Base-by-base conservation (phyloP, 2,113 vertebrate genomes). In the Pseudorectes ferrugineus region DNA sequence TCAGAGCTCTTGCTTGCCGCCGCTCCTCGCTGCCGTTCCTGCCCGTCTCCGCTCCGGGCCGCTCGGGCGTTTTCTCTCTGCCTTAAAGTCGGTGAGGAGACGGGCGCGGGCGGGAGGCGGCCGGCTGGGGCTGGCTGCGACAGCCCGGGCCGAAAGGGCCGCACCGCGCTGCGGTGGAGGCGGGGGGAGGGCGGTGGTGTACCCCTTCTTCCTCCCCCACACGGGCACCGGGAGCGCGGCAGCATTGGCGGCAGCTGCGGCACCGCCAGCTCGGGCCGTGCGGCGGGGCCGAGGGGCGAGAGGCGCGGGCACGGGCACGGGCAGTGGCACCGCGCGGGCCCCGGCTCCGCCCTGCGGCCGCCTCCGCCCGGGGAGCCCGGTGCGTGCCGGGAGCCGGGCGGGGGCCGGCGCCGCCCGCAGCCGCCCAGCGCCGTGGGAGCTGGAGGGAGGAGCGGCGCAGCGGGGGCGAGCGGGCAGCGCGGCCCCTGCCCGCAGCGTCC, bases 51-150 rank as follows among this genome's bases (percentile, higher is more conserved):
- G 80, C 58, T 94, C 89, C 92, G 88, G 95, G 67, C 95, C 93
- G 83, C 71, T 97, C 76, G 95, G 96, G 77, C 95, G 72, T 97
- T 96, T 98, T 91, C 96, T 98, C 95, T 96, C 95, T 97, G 97
- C 97, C 96, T 98, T 97, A 97, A 98, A 98, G 86, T 98, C 97
- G 97, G 97, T 98, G 77, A 97, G 97, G 24, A 82, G 31, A 46
- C 3, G 52, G 66, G 26, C 14, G 54, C 33, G 67, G 63, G 16
- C 3, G 10, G 11, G 17, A 77, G 25, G 26, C 4, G 38, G 35
- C 10, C 1, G 36, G 54, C 8, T 12, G 62, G 23, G 20, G 33
- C 28, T 2, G 26, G 51, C 62, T 38, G 54, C 15, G 40, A 7
- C 13, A 10, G 75, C 19, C 20, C 1, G 9, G n/a, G 45, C 63